phyloP scores from a whole-genome alignment of 2,797 vertebrate genomes.

The Sternarchorhynchus goeldii region DNA sequence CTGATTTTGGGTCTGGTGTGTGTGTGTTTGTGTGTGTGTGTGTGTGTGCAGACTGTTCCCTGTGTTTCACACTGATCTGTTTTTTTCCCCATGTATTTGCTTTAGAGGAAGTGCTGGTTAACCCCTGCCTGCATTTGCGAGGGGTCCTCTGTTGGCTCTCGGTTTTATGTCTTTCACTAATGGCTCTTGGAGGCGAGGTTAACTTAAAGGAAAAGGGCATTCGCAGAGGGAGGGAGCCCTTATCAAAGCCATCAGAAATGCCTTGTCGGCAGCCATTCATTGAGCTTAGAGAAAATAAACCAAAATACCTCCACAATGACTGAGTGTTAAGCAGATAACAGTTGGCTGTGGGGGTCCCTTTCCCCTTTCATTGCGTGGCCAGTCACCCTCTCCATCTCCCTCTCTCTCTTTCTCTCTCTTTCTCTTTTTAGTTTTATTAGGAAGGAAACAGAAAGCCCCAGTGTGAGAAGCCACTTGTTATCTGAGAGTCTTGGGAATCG shows the following conservation, averaged over 20 bases:
- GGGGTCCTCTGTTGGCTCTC: constrained; percentile 73
- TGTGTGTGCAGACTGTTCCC: background rate
- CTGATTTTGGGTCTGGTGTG: constrained; percentile 33
- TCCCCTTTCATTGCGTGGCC: constrained; percentile 54
- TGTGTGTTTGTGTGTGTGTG: background rate
- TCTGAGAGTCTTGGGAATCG: constrained; percentile 99
- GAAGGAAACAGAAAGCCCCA: constrained; percentile 81
- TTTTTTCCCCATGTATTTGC: constrained; percentile 31
- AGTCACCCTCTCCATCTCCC: constrained; percentile 46
- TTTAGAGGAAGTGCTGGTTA: constrained; percentile 44
- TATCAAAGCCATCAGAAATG: constrained; percentile 87
- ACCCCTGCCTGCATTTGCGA: constrained; percentile 67
- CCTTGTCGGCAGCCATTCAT: constrained; percentile 89
- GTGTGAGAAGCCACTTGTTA: constrained; percentile 86
- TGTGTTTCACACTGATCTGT: constrained; percentile 37
- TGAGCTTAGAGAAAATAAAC: constrained; percentile 77
- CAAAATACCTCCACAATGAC: constrained; percentile 69
- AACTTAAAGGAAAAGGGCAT: constrained; percentile 74
- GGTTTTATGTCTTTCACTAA: constrained; percentile 85
- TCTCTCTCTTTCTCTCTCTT: constrained; percentile 66
- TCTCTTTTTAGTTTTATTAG: constrained; percentile 75
- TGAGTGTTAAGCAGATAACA: constrained; percentile 77
- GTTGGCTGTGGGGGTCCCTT: constrained; percentile 73
- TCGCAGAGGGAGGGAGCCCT: constrained; percentile 74
- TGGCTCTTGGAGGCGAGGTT: constrained; percentile 77